These are phyloP conservation scores for Sylvicola cinctus DNA, from an alignment of 2,888 invertebrate genomes.

Conservation along the genomic window DNA sequence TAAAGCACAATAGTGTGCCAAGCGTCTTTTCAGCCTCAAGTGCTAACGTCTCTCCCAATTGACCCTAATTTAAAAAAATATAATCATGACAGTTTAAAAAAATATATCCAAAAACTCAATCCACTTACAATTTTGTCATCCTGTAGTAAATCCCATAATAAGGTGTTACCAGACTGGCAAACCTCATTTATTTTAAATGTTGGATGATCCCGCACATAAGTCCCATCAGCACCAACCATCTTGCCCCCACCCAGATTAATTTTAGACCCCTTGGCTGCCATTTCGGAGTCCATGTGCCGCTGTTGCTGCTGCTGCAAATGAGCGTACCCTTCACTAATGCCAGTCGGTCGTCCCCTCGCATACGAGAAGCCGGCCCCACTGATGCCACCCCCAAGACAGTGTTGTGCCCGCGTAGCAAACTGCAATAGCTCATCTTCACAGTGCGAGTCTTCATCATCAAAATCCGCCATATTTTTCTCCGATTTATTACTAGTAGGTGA, in stretches of 20 bases:
- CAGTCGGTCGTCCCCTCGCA: not conserved
- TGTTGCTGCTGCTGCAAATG: not conserved
- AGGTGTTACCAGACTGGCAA: constrained; percentile 76
- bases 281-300: not conserved
- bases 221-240: too few species aligned
- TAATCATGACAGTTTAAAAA: not conserved
- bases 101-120: constrained; percentile 1
- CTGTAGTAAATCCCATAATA: constrained; percentile 85
- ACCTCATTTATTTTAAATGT: constrained; percentile 35
- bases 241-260: too few species aligned
- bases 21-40: constrained; percentile 87
- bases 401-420: constrained; percentile 41
- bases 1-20: constrained; percentile 73
- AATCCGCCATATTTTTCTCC: constrained; percentile 85
- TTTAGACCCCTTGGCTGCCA: not conserved
- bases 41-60: constrained; percentile 74
- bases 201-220: constrained; percentile 11
- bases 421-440: constrained; percentile 70
- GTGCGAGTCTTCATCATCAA: constrained; percentile 75
- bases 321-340: not conserved
- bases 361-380: not conserved
- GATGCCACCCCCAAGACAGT: constrained; percentile 1
- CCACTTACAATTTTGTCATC: constrained; percentile 66
- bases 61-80: constrained; percentile 32
- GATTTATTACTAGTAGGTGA: constrained; percentile 83